phyloP scores from a whole-genome alignment of 2,888 invertebrate genomes.

The Chirona hameri region DNA sequence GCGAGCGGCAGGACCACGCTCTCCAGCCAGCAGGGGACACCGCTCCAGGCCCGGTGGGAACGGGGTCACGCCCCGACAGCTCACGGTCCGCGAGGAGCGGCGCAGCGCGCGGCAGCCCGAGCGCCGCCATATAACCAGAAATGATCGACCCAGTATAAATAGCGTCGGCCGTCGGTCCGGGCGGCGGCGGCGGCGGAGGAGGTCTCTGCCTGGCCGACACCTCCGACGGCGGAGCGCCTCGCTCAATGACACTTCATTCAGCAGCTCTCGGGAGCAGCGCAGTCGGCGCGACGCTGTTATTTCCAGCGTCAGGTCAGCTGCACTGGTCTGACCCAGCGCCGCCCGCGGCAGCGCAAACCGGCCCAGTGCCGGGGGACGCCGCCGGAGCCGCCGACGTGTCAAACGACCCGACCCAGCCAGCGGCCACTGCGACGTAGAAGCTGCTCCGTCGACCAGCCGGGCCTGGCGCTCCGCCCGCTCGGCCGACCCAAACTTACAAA shows the following conservation, averaged over 20 bases:
- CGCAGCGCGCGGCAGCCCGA: not conserved
- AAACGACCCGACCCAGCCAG: too few species aligned
- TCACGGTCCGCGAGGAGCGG: too few species aligned
- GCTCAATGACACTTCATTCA: not conserved
- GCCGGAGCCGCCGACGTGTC: too few species aligned
- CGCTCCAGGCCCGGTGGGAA: not conserved
- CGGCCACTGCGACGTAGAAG: too few species aligned
- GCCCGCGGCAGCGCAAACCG: too few species aligned
- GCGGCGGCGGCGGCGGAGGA: not conserved
- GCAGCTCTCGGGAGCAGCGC: not conserved
- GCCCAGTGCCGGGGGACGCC: too few species aligned
- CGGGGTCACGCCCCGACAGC: not conserved
- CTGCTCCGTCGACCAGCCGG: too few species aligned
- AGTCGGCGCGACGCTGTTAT: not conserved
- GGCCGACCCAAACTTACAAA: too few species aligned
- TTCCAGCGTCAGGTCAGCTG: not conserved
- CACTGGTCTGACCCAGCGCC: too few species aligned
- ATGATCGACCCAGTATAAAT: not conserved
- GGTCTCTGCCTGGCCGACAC: not conserved
- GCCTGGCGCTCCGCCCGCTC: too few species aligned
- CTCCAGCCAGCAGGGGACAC: not conserved
- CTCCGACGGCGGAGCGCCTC: not conserved
- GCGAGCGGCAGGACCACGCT: too few species aligned
- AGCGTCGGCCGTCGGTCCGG: not conserved
- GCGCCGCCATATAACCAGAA: not conserved